Evolutionary conservation across 2,113 vertebrate species (phyloP), one percentile per base, ranked within the genome.

Genomic region (Gavia stellata): DNA sequence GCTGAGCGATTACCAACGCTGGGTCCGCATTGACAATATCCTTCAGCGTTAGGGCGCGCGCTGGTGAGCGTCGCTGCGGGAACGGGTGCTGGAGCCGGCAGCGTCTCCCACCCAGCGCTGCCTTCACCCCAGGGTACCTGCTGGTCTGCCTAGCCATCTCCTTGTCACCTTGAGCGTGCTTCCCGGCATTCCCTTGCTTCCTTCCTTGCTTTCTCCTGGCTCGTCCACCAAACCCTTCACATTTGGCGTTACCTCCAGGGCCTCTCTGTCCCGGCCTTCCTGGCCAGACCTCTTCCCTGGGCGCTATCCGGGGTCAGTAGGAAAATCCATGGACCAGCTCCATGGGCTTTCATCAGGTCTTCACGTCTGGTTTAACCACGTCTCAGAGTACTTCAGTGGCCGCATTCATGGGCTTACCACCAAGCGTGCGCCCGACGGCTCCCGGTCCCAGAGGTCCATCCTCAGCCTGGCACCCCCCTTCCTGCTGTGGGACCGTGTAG

Each of bases 371-470:
- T 53, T 63, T 47, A 24, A 23, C 2, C 38, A 4, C 7, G 17
- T 61, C 18, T 10, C 36, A 3, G 40, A 16, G 9, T 6, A 7
- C 49, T 58, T 58, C 49, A 12, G 16, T 24, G 38, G 4, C 20
- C 0, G 0, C 1, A 0, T 20, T 14, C 4, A 1, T 0, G 42
- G 29, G 21, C 6, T 56, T 14, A 12, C 3, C 28, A 18, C 31
- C 67, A 24, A 1, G 20, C 1, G 0, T 21, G 26, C 0, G 0
- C 13, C 66, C 14, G 1, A 0, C 0, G 5, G 10, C 15, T 77
- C 58, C 7, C 6, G 0, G 2, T 33, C 29, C 5, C 40, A 12
- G 52, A 18, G 21, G 3, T 5, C 47, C 66, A 10, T 7, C 62
- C 50, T 16, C 15, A 13, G 33, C 83, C 13, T 19, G 3, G 52